Conservation (phyloP, 1,140 invertebrate genomes). For the Aporrectodea caliginosa region DNA sequence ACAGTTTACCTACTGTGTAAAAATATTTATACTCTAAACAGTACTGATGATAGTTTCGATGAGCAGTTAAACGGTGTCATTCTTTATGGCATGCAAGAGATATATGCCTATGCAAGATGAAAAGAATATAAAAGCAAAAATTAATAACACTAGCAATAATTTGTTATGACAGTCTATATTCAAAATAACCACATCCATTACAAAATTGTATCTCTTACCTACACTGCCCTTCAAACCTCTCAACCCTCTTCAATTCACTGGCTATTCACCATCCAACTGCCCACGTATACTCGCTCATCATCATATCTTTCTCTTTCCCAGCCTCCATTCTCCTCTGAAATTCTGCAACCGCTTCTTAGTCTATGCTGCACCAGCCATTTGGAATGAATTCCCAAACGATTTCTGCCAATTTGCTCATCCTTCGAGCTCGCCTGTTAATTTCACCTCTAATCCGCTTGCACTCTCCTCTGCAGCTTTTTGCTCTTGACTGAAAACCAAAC, state of each 20-base stretch:
- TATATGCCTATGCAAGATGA: not conserved
- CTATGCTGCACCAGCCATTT: no score
- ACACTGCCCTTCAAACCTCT: no score
- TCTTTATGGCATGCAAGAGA: not conserved
- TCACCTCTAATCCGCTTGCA: not conserved
- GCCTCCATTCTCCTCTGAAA: not conserved
- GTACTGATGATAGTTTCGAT: not conserved
- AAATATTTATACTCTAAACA: not conserved
- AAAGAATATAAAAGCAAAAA: no score
- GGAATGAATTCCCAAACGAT: no score
- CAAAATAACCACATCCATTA: not conserved
- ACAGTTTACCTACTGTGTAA: not conserved
- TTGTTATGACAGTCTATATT: not conserved
- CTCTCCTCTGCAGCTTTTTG: not conserved
- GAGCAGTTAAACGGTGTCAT: not conserved
- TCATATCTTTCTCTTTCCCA: no score
- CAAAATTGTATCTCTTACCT: no score
- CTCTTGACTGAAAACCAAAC: no score
- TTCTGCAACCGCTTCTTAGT: not conserved
- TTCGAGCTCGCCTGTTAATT: not conserved
- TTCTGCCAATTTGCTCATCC: no score
- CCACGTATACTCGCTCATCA: no score
- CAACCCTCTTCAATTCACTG: no score
- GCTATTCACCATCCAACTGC: no score
- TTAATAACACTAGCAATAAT: no score